phyloP scores from a whole-genome alignment of 1,140 invertebrate genomes.

The Cataglyphis hispanica region DNA sequence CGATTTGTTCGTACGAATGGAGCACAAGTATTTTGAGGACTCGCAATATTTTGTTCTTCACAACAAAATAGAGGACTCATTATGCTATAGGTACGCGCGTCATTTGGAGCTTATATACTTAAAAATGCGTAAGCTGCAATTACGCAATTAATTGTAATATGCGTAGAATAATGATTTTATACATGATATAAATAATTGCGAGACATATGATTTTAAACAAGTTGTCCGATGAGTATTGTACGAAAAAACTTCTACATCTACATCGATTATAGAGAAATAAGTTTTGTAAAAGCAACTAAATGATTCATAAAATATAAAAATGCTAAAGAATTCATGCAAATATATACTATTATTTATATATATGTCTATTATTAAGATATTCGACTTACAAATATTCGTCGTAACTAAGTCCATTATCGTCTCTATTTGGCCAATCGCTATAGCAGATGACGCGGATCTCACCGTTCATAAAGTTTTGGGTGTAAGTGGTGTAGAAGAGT shows the following conservation, averaged over 20 bases:
- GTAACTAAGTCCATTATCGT: slow-evolving; percentile 89
- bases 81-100: not conserved
- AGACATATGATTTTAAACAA: not conserved
- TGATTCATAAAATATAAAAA: not conserved
- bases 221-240: not conserved
- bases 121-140: not conserved
- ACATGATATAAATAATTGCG: not conserved
- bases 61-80: not conserved
- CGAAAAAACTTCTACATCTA: not conserved
- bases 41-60: not conserved
- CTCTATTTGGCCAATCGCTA: slow-evolving; percentile 92
- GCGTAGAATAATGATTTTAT: not conserved
- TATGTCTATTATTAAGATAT: slow-evolving; percentile 50
- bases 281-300: not conserved
- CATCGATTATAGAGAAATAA: slow-evolving; percentile 8
- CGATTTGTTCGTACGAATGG: slow-evolving; percentile 31
- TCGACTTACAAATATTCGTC: slow-evolving; percentile 93
- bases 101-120: not conserved
- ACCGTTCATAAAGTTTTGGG: slow-evolving; percentile 87
- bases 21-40: slow-evolving; percentile 4
- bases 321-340: slow-evolving; percentile 22
- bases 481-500: slow-evolving; percentile 92
- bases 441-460: slow-evolving; percentile 92
- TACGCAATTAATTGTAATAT: not conserved
- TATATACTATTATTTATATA: too few relatives aligned